Base-by-base conservation (phyloP, 2,797 vertebrate genomes). In the Scolopax rusticola region DNA sequence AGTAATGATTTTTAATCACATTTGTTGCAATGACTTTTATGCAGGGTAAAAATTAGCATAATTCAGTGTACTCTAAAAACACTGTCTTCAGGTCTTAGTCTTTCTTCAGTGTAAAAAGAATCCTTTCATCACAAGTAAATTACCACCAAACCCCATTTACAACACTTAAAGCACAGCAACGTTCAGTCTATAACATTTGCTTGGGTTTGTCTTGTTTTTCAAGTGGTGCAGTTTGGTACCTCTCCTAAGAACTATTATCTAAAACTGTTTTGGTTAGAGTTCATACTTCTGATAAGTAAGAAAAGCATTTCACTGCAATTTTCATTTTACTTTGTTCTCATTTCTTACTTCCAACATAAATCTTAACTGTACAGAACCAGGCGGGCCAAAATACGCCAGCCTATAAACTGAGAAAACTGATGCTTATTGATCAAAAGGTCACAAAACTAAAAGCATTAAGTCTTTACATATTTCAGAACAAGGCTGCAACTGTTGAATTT, bases 321-420 rank as follows among this genome's bases (percentile, higher is more conserved):
- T 95, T 93, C 70, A 28, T 84, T 91, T 95, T 84, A 21, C 40
- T 95, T 90, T 83, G 30, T 7, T 96, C 15, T 89, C 3, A 74
- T 69, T 81, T 73, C 53, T 61, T 89, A 41, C 24, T 83, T 94
- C 84, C 88, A 92, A 57, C 27, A 74, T 95, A 77, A 85, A 95
- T 91, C 85, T 94, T 89, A 74, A 50, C 28, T 61, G 23, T 48
- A 41, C 25, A 76, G 85, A 88, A 41, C 86, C 70, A 89, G 89
- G 77, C 51, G 67, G 51, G 20, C 38, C 57, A 56, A 90, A 84
- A 40, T 63, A 80, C 19, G 8, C 36, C 84, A 54, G 45, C 19
- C 41, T 86, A 33, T 67, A 87, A 93, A 80, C 24, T 57, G 61
- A 33, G 48, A 83, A 94, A 93, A 50, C 18, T 16, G 53, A n/a